Base-by-base conservation (phyloP, 2,888 invertebrate species). In the Drosophila histrio region DNA sequence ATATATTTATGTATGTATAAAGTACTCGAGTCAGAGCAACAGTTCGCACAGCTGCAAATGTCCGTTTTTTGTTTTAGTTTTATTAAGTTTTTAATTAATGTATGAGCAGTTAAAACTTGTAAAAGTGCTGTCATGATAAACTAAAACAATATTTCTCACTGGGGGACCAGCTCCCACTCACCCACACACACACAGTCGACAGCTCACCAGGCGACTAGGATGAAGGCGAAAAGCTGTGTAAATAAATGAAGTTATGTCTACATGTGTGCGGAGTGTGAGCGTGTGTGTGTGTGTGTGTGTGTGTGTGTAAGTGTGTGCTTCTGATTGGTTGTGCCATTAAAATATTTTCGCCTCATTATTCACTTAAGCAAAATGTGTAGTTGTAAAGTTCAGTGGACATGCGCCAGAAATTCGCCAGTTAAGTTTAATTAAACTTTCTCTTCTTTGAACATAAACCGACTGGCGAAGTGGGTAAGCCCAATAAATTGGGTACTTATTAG, bases 41-140 rank as follows among this genome's bases (percentile, higher is more conserved):
- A 77, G 68, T 58, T 59, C 44, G 58, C 59, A 44, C 62, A 77
- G 68, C 64, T 73, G 77, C 68, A 38, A 58, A 46, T 62, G 73
- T 62, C 64, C 58, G 61, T 39, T 61, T 41, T 66, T 72, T 49
- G 73, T 72, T 72, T 64, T 66, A 54, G 62, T 72, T 88, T 77
- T 88, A 79, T 88, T 82, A 86, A 88, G 87, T 84, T 88, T 84
- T 84, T 88, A 84, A 84, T 84, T 84, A 84, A 84, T 88, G 88
- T 84, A 84, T 75, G 84, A 88, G 84, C 84, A 83, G 84, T 84
- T 84, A 83, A 84, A 88, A 83, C 84, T 84, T 84, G 88, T 79
- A 86, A 83, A 77, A 88, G 80, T 86, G 72, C 87, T 83, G 88
- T 86, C 87, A 86, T 83, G 88, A 84, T 84, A 84, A 84, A 88